These are phyloP conservation scores for Aphyosemion australe DNA, from an alignment of 2,113 vertebrate genomes.

Conservation along the genomic window DNA sequence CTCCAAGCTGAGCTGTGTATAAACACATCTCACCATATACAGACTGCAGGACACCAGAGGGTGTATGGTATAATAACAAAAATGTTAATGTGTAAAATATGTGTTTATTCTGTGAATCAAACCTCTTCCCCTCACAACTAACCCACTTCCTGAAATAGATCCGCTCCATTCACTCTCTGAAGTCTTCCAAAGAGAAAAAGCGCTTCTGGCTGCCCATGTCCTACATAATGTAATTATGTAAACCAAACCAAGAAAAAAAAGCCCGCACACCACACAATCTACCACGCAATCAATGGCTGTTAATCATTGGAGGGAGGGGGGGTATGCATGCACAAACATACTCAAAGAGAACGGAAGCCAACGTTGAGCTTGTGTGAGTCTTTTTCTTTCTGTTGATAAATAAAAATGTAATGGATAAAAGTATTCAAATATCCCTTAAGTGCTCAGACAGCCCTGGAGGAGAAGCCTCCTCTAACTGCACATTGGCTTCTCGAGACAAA, in stretches of 20 bases:
- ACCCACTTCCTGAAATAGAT: conserved; percentile 81
- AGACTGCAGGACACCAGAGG: conserved; percentile 44
- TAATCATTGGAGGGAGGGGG: conserved; percentile 26
- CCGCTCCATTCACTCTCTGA: conserved; percentile 74
- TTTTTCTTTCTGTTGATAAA: not conserved
- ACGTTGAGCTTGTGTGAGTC: not conserved
- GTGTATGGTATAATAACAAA: conserved; percentile 65
- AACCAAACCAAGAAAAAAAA: conserved; percentile 59
- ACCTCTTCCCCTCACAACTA: conserved; percentile 74
- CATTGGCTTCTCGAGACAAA: conserved; percentile 23
- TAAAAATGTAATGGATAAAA: conserved; percentile 9
- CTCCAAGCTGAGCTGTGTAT: not conserved
- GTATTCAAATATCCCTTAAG: conserved; percentile 7
- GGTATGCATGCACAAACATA: conserved; percentile 13
- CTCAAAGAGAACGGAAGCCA: not conserved
- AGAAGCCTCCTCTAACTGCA: not conserved
- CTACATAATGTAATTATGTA: conserved; percentile 78
- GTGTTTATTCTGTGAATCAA: conserved; percentile 74
- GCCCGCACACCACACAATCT: conserved; percentile 40
- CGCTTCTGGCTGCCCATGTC: conserved; percentile 77
- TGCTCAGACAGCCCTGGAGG: not conserved
- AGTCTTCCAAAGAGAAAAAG: conserved; percentile 74
- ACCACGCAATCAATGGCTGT: conserved; percentile 50
- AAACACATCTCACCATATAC: conserved; percentile 28
- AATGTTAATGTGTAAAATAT: conserved; percentile 69